Base-by-base conservation (phyloP, 2,797 vertebrate genomes). In the Clamator glandarius region DNA sequence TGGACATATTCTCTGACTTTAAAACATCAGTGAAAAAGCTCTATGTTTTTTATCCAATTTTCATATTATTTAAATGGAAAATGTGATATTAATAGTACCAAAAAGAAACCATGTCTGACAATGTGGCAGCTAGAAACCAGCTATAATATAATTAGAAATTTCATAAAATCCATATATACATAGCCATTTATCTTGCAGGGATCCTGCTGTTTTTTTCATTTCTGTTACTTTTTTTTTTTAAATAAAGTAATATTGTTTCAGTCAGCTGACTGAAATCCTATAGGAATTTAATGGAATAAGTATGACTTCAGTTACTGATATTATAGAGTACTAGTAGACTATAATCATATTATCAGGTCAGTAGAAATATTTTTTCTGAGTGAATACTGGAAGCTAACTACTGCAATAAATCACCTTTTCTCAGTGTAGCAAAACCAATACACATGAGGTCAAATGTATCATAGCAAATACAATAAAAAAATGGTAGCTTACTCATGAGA, bases 361-460 rank as follows among this genome's bases (percentile, higher is more conserved):
- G 57, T 75, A 86, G 46, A 94, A 93, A 67, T 64, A 63, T 50
- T 55, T 66, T 64, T 19, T 69, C 50, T 87, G 55, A 54, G 62
- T 50, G 87, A 93, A 93, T 79, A 76, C 66, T 75, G 42, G 59
- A 86, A 91, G n/a, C 15, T 58, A 93, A 87, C 78, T 90, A 68
- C 46, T 79, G 46, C 80, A 95, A 95, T 96, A 92, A 96, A 95
- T 95, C 94, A 95, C 23, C 15, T 91, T 92, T 95, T 94, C 80
- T 94, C 64, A 55, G 29, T 83, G 15, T 41, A 89, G 50, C 31
- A 89, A 91, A 84, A 57, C 52, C 68, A 94, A 77, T 94, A 89
- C 3, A 0, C 89, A 78, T 74, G 77, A 95, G 73, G 77, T 89
- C 84, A 95, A 95, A 94, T 15, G 46, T 75, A 77, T 85, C 66